These are phyloP conservation scores for Trichechus manatus DNA, from an alignment of 2,113 vertebrate genomes.

Conservation along the genomic window DNA sequence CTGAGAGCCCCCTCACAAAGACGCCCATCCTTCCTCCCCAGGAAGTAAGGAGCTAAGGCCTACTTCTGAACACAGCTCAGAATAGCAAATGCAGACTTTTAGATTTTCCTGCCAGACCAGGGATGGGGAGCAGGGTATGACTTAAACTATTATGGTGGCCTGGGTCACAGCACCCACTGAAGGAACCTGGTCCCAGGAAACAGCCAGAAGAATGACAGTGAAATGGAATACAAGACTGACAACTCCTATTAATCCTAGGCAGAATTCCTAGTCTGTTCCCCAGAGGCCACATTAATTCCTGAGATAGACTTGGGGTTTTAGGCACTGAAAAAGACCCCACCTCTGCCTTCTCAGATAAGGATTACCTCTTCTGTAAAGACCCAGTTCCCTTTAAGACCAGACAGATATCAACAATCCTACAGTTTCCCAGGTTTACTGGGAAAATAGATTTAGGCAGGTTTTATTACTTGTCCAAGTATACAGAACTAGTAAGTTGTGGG, in stretches of 20 bases:
- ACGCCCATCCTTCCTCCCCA: not conserved
- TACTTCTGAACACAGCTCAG: not conserved
- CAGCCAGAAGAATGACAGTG: not conserved
- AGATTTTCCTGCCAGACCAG: not conserved
- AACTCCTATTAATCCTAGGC: not conserved
- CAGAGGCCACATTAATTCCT: not conserved
- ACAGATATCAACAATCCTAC: not conserved
- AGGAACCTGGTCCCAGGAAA: not conserved
- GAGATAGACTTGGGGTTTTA: not conserved
- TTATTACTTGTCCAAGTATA: slow-evolving; percentile 3
- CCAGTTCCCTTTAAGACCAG: not conserved
- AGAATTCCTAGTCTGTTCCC: not conserved
- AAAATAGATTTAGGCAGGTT: slow-evolving; percentile 1
- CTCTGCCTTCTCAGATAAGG: not conserved
- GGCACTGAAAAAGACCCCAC: not conserved
- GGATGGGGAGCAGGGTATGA: not conserved
- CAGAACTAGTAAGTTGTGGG: not conserved
- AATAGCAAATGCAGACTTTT: not conserved
- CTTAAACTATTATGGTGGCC: not conserved
- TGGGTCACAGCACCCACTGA: not conserved
- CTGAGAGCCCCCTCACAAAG: not conserved
- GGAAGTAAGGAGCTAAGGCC: not conserved
- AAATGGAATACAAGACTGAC: not conserved
- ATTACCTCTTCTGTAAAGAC: not conserved
- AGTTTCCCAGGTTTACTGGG: not conserved